These are phyloP conservation scores for Semaprochilodus insignis DNA, from an alignment of 2,797 vertebrate genomes.

Conservation along the genomic window DNA sequence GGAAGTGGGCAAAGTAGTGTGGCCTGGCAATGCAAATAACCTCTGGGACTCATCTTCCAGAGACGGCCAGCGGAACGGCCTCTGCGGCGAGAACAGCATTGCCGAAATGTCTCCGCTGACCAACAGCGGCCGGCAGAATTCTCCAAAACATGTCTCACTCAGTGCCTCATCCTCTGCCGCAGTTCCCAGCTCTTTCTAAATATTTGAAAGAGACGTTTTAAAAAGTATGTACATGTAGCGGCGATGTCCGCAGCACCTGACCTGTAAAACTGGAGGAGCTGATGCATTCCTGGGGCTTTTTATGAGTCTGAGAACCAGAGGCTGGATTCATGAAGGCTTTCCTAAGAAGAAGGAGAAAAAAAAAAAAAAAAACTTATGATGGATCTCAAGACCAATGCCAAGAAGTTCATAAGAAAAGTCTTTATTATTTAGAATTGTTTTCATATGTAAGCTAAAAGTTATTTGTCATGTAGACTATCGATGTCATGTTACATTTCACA, in stretches of 20 bases:
- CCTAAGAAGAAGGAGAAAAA: no score
- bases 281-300: conserved; percentile 22
- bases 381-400: no score
- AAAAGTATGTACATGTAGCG: conserved; percentile 34
- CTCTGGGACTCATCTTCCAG: conserved; percentile 68
- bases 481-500: no score
- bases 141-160: conserved; percentile 53
- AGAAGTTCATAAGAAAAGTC: no score
- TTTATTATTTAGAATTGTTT: no score
- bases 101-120: conserved; percentile 70
- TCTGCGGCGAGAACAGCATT: conserved; percentile 69
- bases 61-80: conserved; percentile 70
- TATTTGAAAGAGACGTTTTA: conserved; percentile 44
- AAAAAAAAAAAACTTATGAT: no score
- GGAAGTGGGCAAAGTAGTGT: conserved; percentile 74
- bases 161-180: conserved; percentile 34
- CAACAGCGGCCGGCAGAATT: conserved; percentile 62
- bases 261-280: conserved; percentile 19
- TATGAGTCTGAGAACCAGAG: conserved; percentile 6
- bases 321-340: no score
- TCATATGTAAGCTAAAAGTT: no score
- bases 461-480: no score
- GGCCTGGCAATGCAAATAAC: conserved; percentile 70
- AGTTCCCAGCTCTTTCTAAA: conserved; percentile 43
- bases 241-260: conserved; percentile 40